Conservation (phyloP, 2,888 invertebrate species). For the Leucophenga maculata region DNA sequence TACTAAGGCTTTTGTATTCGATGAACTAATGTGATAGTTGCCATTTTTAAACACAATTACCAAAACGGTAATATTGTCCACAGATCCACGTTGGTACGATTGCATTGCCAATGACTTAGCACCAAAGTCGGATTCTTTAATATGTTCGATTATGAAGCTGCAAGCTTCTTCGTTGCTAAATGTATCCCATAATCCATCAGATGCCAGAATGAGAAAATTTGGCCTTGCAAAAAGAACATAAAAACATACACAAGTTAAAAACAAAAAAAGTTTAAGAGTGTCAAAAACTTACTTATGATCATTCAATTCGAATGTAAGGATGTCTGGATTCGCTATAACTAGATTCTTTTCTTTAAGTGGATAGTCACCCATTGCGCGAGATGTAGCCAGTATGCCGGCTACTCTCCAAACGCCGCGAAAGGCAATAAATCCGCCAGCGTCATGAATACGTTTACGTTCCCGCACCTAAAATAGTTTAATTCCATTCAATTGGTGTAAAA, state of each 20-base stretch:
- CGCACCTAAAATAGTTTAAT: slow-evolving; percentile 77
- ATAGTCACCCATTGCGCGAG: slow-evolving; percentile 94
- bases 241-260: not conserved
- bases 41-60: slow-evolving; percentile 85
- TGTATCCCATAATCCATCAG: slow-evolving; percentile 97
- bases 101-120: slow-evolving; percentile 93
- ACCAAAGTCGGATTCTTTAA: slow-evolving; percentile 89
- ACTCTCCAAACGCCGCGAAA: slow-evolving; percentile 98
- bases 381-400: slow-evolving; percentile 94
- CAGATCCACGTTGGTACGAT: slow-evolving; percentile 92
- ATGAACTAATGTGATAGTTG: slow-evolving; percentile 62
- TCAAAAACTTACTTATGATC: slow-evolving; percentile 78
- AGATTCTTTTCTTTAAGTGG: slow-evolving; percentile 94
- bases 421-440: slow-evolving; percentile 95
- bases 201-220: slow-evolving; percentile 91
- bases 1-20: not conserved
- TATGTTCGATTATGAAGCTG: slow-evolving; percentile 86
- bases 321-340: slow-evolving; percentile 96
- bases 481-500: not conserved
- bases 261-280: slow-evolving; percentile 34
- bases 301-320: slow-evolving; percentile 89
- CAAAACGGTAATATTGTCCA: slow-evolving; percentile 96
- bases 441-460: slow-evolving; percentile 92
- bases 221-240: slow-evolving; percentile 74
- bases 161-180: slow-evolving; percentile 96